Evolutionary conservation across 2,113 vertebrate species (phyloP).

Genomic region (Tachysurus vachellii): DNA sequence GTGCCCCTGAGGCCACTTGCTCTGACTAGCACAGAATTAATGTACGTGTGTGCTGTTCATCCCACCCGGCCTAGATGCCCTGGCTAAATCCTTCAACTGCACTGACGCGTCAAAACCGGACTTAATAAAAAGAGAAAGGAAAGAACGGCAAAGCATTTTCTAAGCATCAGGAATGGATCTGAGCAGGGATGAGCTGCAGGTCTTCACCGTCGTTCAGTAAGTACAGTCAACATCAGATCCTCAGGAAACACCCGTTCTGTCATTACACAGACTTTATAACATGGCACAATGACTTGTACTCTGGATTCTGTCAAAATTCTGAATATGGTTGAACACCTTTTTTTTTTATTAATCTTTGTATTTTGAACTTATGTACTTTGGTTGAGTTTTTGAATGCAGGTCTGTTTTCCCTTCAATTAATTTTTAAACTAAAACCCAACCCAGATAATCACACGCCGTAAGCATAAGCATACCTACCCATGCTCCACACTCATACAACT

Average conservation of each 20-base stretch:
- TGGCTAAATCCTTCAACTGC: constrained; percentile 49
- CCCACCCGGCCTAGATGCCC: constrained; percentile 38
- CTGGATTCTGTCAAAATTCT: neutral
- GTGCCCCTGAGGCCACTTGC: constrained; percentile 55
- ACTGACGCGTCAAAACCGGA: constrained; percentile 5
- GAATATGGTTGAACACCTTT: neutral
- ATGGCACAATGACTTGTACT: neutral
- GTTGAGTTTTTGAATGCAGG: neutral
- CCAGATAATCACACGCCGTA: neutral
- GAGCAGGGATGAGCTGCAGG: constrained; percentile 33
- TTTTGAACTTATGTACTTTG: neutral
- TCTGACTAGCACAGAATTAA: constrained; percentile 49
- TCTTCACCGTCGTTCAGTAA: constrained; percentile 46
- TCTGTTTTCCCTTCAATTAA: neutral
- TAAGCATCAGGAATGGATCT: constrained; percentile 18
- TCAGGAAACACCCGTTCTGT: neutral
- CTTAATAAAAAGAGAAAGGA: neutral
- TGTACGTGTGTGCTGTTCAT: constrained; percentile 52
- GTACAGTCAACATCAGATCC: neutral
- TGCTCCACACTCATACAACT: neutral
- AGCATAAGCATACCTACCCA: no score
- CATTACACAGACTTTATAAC: neutral
- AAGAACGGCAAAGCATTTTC: neutral
- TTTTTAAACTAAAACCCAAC: neutral
- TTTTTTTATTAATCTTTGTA: neutral